Base-by-base conservation (phyloP, 1,140 invertebrate species). In the Drosophila guanche region DNA sequence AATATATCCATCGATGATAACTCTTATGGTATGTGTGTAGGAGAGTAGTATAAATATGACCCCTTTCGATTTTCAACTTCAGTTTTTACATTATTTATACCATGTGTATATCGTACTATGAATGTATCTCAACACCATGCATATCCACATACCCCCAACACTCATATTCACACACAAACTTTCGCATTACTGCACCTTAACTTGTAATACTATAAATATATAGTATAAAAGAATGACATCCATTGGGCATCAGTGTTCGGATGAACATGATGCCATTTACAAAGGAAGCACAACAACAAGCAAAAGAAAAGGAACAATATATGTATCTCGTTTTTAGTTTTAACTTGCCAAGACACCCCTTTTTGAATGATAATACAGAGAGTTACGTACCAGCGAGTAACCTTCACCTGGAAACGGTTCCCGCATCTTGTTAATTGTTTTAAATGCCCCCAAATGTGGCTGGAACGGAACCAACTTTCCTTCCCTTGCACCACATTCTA, bases 301-400 rank as follows among this genome's bases (percentile, higher is more conserved):
- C 16, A 29, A 53, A 57, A 53, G 27, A 47, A 66, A 55, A 55
- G 56, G 48, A 61, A 56, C 66, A 85, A 56, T 56, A 83, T 62
- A 79, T 73, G 80, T 78, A 85, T 86, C 80, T 85, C 80, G 80
- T 85, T 85, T 86, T 84, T 84, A 83, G 79, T 85, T 80, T 86
- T 86, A 85, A 80, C 80, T 85, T 85, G 80, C 80, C 80, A 85
- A 68, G 66, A 63, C 16, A 20, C 16, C 16, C 81, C 20, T 22
- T 68, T 69, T 68, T 68, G 50, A 69, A 69, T 68, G 65, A 67
- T 41, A 23, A 40, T 47, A 55, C 33, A 47, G 48, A 55, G 29
- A 68, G 67, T 65, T 76, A 54, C 51, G 41, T 51, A 65, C 63
- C 65, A 41, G 69, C 61, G 45, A 57, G 65, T 51, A 65, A 72